These are phyloP conservation scores for Gallinago media DNA, from an alignment of 2,113 vertebrate genomes.

Conservation along the genomic window DNA sequence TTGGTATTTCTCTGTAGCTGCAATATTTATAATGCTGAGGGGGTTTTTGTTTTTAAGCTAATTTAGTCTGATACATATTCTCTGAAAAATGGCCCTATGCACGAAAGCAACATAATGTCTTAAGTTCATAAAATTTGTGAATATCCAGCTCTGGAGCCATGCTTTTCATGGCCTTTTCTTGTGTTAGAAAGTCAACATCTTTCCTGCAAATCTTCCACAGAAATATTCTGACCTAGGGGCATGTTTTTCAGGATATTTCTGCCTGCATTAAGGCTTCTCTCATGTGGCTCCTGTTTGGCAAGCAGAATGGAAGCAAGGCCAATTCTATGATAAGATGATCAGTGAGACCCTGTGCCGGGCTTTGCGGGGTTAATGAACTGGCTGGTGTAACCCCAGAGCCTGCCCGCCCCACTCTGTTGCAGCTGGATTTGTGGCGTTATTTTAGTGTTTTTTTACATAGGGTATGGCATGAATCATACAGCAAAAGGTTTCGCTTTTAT, in stretches of 20 bases:
- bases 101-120: neutral
- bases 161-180: neutral
- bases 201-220: neutral
- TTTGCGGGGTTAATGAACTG: neutral
- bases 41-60: neutral
- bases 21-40: neutral
- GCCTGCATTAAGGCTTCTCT: neutral
- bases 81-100: neutral
- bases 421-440: neutral
- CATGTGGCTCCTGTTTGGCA: neutral
- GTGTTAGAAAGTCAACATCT: neutral
- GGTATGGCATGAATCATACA: neutral
- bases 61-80: neutral
- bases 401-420: neutral
- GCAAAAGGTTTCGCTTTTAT: neutral
- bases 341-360: accelerated
- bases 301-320: neutral
- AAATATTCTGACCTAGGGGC: neutral
- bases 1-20: neutral
- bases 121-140: neutral
- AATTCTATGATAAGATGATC: accelerated
- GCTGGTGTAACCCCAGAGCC: neutral
- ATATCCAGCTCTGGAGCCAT: neutral
- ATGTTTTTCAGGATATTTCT: neutral
- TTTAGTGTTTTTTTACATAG: neutral